A percentile compares a stretch with the other conserved stretches of the same genome.
phyloP scores from a whole-genome alignment of 1,140 invertebrate genomes.

The Aphis gossypii region DNA sequence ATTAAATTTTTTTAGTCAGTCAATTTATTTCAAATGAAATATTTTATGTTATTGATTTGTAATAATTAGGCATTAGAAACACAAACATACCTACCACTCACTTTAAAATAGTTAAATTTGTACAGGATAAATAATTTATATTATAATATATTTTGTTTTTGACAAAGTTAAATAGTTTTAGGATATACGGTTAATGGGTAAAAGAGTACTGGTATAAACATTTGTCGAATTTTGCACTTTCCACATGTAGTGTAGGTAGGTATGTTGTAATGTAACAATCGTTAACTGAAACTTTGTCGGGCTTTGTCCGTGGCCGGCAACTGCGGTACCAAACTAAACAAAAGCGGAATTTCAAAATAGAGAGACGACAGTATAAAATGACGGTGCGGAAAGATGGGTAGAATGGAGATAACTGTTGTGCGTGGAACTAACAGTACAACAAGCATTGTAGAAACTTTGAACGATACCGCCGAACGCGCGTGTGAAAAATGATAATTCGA shows the following conservation, averaged over 20 bases:
- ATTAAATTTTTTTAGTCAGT: background rate
- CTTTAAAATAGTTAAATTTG: background rate
- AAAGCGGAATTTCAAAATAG: slow-evolving; percentile 15
- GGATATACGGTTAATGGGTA: slow-evolving; percentile 10
- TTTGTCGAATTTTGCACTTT: slow-evolving; percentile 31
- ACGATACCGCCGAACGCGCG: background rate
- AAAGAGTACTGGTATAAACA: background rate
- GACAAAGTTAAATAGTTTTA: background rate
- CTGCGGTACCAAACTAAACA: background rate
- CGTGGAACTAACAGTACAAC: background rate
- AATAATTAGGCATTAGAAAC: background rate
- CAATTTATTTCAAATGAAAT: background rate
- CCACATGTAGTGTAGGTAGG: background rate
- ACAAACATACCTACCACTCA: too few relatives aligned
- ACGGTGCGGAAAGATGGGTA: too few relatives aligned
- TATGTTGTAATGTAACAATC: slow-evolving; percentile 3
- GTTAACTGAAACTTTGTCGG: slow-evolving; percentile 37
- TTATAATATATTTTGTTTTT: background rate
- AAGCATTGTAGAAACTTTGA: slow-evolving; percentile 22
- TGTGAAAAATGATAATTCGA: slow-evolving; percentile 42
- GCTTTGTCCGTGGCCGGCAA: slow-evolving; percentile 33
- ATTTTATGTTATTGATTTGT: background rate
- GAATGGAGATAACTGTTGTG: slow-evolving; percentile 28
- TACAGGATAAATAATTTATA: background rate
- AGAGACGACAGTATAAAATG: background rate